Evolutionary conservation across 2,113 vertebrate genomes (phyloP).

Genomic region (Picathartes gymnocephalus): DNA sequence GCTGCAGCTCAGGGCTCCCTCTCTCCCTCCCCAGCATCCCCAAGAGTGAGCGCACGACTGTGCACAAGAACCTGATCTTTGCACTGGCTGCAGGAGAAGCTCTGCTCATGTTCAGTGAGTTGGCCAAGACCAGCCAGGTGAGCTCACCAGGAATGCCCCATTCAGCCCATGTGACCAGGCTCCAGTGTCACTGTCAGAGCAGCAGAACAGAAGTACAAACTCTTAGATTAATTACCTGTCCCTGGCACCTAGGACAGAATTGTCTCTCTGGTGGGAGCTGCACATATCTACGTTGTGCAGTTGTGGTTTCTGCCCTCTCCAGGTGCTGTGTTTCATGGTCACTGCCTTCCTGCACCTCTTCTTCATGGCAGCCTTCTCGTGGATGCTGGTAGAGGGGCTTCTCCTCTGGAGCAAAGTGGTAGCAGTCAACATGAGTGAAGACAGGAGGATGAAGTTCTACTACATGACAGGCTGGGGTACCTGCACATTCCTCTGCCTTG

Average conservation of each 20-base stretch:
- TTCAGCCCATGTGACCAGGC: not conserved
- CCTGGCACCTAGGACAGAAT: not conserved
- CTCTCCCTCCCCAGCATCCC: constrained; percentile 72
- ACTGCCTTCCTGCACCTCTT: constrained; percentile 85
- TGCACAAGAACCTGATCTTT: constrained; percentile 92
- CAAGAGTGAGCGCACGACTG: constrained; percentile 83
- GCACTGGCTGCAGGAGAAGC: constrained; percentile 82
- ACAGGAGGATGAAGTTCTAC: constrained; percentile 84
- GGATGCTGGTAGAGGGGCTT: constrained; percentile 92
- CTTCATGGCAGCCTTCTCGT: constrained; percentile 90
- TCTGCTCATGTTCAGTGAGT: constrained; percentile 85
- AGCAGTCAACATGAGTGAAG: constrained; percentile 84
- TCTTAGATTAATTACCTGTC: too few relatives aligned
- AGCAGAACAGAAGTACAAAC: not conserved
- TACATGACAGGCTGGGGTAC: constrained; percentile 87
- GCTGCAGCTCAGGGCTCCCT: not conserved
- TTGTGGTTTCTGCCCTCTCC: not conserved
- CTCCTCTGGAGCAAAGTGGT: constrained; percentile 93
- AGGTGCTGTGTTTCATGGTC: constrained; percentile 80
- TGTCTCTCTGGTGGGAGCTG: not conserved
- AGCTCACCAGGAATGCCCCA: not conserved
- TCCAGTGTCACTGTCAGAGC: not conserved
- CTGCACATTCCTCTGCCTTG: not conserved
- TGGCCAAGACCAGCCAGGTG: constrained; percentile 81
- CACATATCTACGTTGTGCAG: rapidly evolving